A percentile compares a stretch with the other conserved stretches of the same genome.
Evolutionary conservation across 2,888 invertebrate genomes (phyloP).

Genomic region (Monopis laevigella): DNA sequence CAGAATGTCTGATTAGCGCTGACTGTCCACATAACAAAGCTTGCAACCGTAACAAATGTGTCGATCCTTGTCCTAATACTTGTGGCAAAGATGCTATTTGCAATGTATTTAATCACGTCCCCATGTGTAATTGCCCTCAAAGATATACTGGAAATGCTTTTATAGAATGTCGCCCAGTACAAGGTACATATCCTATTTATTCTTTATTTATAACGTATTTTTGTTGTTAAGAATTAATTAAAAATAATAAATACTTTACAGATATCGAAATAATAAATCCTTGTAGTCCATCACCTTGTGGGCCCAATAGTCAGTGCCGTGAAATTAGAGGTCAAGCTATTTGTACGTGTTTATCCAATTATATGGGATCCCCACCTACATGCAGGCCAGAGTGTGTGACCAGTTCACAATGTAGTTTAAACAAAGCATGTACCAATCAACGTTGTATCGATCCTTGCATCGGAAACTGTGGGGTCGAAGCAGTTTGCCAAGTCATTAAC

Average conservation of each 20-base stretch:
- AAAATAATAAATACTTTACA: constrained; percentile 13
- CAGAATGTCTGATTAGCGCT: constrained; percentile 80
- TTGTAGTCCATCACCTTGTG: constrained; percentile 77
- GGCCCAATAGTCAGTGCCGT: constrained; percentile 76
- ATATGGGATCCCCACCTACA: constrained; percentile 75
- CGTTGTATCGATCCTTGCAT: constrained; percentile 78
- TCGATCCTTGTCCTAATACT: constrained; percentile 79
- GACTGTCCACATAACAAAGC: constrained; percentile 78
- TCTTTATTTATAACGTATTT: neutral
- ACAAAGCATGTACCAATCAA: constrained; percentile 75
- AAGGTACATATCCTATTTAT: no score
- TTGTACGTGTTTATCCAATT: constrained; percentile 73
- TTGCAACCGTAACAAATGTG: constrained; percentile 77
- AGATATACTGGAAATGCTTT: constrained; percentile 78
- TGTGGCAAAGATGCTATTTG: constrained; percentile 81
- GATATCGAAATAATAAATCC: constrained; percentile 55
- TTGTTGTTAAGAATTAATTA: neutral
- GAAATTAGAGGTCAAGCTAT: constrained; percentile 74
- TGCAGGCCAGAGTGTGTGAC: constrained; percentile 78
- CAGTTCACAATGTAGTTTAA: constrained; percentile 73
- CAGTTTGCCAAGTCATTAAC: constrained; percentile 76
- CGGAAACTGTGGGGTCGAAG: constrained; percentile 76
- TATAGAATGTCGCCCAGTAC: constrained; percentile 64
- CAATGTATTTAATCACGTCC: constrained; percentile 71
- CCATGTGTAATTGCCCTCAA: constrained; percentile 67